phyloP scores from a whole-genome alignment of 1,140 invertebrate genomes.

The Protaetia brevitarsis region DNA sequence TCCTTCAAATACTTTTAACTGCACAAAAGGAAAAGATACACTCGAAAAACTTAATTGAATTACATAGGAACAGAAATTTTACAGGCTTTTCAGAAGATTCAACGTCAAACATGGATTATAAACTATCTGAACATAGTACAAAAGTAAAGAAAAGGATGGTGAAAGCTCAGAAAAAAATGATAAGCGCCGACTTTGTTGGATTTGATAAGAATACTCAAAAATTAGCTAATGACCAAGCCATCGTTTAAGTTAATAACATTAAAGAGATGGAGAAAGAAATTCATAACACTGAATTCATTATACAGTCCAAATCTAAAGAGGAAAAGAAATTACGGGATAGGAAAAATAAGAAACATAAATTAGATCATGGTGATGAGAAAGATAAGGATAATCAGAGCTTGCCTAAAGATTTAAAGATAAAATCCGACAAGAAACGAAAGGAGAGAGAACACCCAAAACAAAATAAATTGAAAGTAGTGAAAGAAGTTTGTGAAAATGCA shows the following conservation, averaged over 20 bases:
- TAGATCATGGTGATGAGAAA: not conserved
- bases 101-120: not conserved
- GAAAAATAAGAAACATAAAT: not conserved
- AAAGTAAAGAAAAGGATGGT: not conserved
- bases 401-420: not conserved
- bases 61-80: slow-evolving; percentile 22
- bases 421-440: not conserved
- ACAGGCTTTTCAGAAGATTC: not conserved
- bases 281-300: not conserved
- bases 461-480: not conserved
- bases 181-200: not conserved
- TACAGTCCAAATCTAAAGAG: not conserved
- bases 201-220: not conserved
- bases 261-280: slow-evolving; percentile 7
- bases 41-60: slow-evolving; percentile 15
- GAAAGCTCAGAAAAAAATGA: not conserved
- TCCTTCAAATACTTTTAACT: not conserved
- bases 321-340: not conserved
- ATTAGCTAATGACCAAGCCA: not conserved
- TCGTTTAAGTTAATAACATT: not conserved
- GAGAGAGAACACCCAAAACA: not conserved
- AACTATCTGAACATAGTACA: slow-evolving; percentile 2
- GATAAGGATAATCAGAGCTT: not conserved
- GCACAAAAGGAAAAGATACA: not conserved
- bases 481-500: not conserved